Evolutionary conservation across 23 tunicate genomes (phyloP).

Genomic region (Aplidium turbinatum): DNA sequence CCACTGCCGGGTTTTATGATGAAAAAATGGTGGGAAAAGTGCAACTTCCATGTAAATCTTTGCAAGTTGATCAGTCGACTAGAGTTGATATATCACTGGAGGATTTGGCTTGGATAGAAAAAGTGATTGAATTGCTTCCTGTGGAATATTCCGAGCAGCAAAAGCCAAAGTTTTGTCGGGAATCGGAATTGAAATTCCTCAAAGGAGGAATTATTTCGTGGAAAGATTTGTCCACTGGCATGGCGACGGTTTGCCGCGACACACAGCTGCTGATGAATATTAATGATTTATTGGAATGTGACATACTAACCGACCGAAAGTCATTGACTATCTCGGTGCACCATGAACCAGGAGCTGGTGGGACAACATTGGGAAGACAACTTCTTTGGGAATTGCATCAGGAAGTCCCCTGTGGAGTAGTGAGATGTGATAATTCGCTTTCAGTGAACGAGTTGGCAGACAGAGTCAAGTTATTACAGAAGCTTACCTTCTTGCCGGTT

Average conservation of each 20-base stretch:
- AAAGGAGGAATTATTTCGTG: constrained; percentile 51
- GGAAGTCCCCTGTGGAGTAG: constrained; percentile 40
- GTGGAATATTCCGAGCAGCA: not conserved
- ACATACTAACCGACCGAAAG: not conserved
- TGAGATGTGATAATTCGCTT: not conserved
- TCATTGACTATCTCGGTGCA: constrained; percentile 7
- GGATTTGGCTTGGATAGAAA: constrained; percentile 24
- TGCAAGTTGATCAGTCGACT: not conserved
- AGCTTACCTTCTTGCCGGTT: constrained; percentile 30
- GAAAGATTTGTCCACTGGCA: constrained; percentile 43
- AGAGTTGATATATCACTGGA: not conserved
- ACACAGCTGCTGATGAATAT: not conserved
- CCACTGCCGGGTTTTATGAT: not conserved
- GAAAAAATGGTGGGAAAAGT: not conserved
- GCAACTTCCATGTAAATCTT: not conserved
- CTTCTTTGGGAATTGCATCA: constrained; percentile 33
- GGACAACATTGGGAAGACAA: constrained; percentile 46
- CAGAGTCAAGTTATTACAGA: constrained; percentile 17
- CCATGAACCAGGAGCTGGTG: constrained; percentile 67
- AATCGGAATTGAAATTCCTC: constrained; percentile 13
- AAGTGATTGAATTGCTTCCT: constrained; percentile 21
- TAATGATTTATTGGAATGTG: not conserved
- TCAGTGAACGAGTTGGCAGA: constrained; percentile 18
- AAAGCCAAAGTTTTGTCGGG: not conserved
- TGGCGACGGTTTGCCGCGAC: constrained; percentile 21